phyloP scores from a whole-genome alignment of 53 echinoderm and acorn worm genomes.

The Hippasteria phrygiana region DNA sequence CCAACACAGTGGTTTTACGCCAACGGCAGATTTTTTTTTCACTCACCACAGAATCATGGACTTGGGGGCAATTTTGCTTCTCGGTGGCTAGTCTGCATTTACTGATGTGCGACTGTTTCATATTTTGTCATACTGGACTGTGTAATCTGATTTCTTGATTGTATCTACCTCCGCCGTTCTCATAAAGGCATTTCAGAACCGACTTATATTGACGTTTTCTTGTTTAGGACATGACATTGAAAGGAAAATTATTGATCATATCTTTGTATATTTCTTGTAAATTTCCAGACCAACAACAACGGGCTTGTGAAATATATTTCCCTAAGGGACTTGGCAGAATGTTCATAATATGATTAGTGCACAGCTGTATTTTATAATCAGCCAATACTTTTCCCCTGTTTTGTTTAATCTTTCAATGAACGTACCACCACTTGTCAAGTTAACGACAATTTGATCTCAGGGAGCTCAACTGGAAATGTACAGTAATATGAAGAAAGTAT shows the following conservation, averaged over 20 bases:
- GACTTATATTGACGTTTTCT: not conserved
- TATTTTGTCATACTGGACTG: not conserved
- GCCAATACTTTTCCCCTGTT: not conserved
- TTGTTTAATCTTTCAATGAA: not conserved
- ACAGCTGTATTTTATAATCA: not conserved
- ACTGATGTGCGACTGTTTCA: not conserved
- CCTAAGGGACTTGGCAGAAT: conserved; percentile 23
- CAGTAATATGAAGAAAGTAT: too few species aligned
- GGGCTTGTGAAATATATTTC: not conserved
- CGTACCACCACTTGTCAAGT: not conserved
- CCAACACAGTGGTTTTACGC: not conserved
- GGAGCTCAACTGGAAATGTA: not conserved
- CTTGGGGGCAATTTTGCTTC: not conserved
- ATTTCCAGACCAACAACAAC: not conserved
- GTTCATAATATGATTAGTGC: conserved; percentile 11
- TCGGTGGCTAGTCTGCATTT: not conserved
- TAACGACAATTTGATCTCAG: not conserved
- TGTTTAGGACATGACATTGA: not conserved
- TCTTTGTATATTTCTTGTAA: not conserved
- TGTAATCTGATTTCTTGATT: conserved; percentile 3
- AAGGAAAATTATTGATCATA: not conserved
- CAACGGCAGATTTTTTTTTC: not conserved
- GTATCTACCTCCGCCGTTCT: not conserved
- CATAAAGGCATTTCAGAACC: not conserved
- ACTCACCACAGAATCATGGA: not conserved